Evolutionary conservation across 92 coral and sea anemone genomes (phyloP).

Genomic region (Siderastrea siderea): DNA sequence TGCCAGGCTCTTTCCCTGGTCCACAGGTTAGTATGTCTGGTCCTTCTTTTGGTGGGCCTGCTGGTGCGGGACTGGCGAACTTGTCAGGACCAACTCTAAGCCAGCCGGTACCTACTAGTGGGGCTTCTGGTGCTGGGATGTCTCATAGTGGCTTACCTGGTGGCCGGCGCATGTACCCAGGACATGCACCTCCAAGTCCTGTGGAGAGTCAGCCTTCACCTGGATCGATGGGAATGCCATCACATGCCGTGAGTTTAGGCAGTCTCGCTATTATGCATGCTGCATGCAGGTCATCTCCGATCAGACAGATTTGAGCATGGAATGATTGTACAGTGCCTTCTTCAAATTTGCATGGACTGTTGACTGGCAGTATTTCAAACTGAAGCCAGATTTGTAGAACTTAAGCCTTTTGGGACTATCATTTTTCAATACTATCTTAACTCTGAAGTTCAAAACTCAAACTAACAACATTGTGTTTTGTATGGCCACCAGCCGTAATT

Average conservation of each 20-base stretch:
- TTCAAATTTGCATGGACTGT: not conserved
- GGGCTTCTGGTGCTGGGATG: slow-evolving; percentile 65
- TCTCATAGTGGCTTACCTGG: slow-evolving; percentile 62
- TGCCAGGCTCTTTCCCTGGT: slow-evolving; percentile 72
- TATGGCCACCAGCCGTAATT: too few relatives aligned
- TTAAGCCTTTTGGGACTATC: not conserved
- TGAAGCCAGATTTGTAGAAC: not conserved
- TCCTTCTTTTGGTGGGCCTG: slow-evolving; percentile 55
- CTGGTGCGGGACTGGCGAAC: slow-evolving; percentile 48
- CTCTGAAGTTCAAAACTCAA: too few relatives aligned
- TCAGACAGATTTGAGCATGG: not conserved
- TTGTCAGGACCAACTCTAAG: slow-evolving; percentile 65
- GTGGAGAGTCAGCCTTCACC: slow-evolving; percentile 44
- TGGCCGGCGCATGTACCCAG: slow-evolving; percentile 77
- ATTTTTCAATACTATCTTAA: too few relatives aligned
- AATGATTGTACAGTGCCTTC: not conserved
- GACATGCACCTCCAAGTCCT: slow-evolving; percentile 72
- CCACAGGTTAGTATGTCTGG: slow-evolving; percentile 82
- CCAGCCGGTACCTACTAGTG: slow-evolving; percentile 57
- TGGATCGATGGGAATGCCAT: slow-evolving; percentile 61
- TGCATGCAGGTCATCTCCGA: not conserved
- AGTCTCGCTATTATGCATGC: slow-evolving; percentile 10
- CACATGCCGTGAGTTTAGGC: slow-evolving; percentile 71
- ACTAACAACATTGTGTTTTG: too few relatives aligned
- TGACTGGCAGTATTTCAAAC: not conserved